These are phyloP conservation scores for Oncorhynchus gorbuscha DNA, from an alignment of 2,113 vertebrate genomes.

Conservation along the genomic window DNA sequence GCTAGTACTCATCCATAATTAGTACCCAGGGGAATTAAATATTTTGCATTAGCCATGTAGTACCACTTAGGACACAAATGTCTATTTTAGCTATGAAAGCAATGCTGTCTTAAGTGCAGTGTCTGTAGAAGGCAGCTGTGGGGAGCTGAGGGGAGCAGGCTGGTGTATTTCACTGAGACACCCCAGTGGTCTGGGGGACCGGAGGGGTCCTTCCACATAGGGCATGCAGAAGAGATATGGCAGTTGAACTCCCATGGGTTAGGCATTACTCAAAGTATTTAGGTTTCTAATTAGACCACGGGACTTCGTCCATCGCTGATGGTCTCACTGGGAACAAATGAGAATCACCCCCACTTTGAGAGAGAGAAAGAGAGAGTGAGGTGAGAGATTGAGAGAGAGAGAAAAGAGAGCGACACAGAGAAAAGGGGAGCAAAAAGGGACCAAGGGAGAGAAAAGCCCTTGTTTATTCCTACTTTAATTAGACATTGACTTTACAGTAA, in stretches of 20 bases:
- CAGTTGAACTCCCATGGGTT: constrained; percentile 88
- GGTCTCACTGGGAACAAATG: constrained; percentile 64
- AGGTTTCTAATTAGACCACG: constrained; percentile 94
- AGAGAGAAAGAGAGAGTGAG: not conserved
- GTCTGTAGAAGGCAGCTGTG: constrained; percentile 95
- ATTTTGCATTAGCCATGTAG: constrained; percentile 99
- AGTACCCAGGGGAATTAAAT: constrained; percentile 98
- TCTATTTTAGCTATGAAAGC: constrained; percentile 99
- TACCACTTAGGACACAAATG: constrained; percentile 99
- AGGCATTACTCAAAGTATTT: constrained; percentile 91
- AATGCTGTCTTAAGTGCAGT: constrained; percentile 85
- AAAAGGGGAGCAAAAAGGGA: constrained; percentile 59
- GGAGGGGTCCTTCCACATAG: constrained; percentile 84
- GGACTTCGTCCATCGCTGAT: constrained; percentile 70
- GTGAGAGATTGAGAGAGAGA: constrained; percentile 12
- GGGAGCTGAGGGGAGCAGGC: constrained; percentile 78
- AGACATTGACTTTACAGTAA: constrained; percentile 75
- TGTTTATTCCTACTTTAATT: constrained; percentile 97
- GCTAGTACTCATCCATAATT: constrained; percentile 98
- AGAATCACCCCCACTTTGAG: constrained; percentile 55
- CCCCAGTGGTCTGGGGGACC: constrained; percentile 72
- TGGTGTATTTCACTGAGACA: constrained; percentile 95
- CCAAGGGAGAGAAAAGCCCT: constrained; percentile 56
- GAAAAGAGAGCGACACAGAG: constrained; percentile 53
- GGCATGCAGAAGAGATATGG: constrained; percentile 91